These are phyloP conservation scores for Leucosticte australis DNA, from an alignment of 2,113 vertebrate genomes.

Conservation along the genomic window DNA sequence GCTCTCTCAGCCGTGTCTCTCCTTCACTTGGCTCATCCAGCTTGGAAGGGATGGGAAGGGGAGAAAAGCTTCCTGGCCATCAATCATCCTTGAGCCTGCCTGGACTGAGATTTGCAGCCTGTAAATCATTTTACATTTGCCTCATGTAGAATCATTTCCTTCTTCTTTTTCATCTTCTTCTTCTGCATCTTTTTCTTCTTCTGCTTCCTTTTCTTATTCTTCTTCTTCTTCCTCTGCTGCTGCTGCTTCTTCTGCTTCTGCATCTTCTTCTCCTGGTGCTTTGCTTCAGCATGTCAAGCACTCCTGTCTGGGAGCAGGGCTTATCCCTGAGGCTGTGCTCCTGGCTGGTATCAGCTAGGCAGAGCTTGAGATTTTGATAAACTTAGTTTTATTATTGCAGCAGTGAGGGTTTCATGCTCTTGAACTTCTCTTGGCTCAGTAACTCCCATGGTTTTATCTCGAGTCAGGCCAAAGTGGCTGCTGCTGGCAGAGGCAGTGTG, in stretches of 20 bases:
- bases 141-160: not conserved
- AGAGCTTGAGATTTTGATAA: not conserved
- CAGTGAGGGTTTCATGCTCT: not conserved
- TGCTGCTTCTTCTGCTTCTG: fast-evolving
- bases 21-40: not conserved
- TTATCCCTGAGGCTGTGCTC: not conserved
- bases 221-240: no score
- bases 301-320: not conserved
- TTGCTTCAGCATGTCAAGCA: not conserved
- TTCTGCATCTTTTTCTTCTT: no score
- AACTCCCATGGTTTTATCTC: not conserved
- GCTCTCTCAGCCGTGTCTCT: not conserved
- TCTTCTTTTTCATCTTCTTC: not conserved
- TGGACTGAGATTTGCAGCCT: not conserved
- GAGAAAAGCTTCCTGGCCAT: not conserved
- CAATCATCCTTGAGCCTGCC: not conserved
- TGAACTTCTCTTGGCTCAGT: not conserved
- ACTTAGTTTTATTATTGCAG: not conserved
- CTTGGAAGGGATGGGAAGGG: not conserved
- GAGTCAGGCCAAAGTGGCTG: fast-evolving
- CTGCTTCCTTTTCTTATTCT: no score
- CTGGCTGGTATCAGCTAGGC: not conserved
- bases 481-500: fast-evolving
- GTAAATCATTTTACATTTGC: not conserved
- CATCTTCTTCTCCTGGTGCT: fast-evolving